These are phyloP conservation scores for Halichondria panicea DNA, from an alignment of 37 sponge, comb jelly and placozoan species.

Conservation along the genomic window DNA sequence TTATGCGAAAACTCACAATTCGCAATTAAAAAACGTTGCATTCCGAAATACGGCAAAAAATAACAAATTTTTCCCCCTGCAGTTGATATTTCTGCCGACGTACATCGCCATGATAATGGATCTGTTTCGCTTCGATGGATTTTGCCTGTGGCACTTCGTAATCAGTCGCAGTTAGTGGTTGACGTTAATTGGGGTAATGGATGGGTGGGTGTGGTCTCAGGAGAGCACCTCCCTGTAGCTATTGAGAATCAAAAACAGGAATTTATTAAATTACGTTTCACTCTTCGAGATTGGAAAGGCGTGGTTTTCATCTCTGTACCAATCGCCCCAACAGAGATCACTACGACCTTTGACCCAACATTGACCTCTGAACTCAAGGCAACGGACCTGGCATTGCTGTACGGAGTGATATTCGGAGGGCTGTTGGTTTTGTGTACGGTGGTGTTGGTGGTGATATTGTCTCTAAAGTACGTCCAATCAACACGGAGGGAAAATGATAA, in stretches of 20 bases:
- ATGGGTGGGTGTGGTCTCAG: background rate
- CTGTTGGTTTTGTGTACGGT: conserved; percentile 12
- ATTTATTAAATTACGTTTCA: conserved; percentile 1
- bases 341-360: background rate
- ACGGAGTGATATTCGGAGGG: conserved; percentile 26
- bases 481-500: conserved; percentile 43
- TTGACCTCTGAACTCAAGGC: background rate
- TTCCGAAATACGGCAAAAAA: too few species aligned
- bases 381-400: conserved; percentile 13
- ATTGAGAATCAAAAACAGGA: background rate
- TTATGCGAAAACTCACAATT: too few species aligned
- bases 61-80: background rate
- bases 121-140: conserved; percentile 3
- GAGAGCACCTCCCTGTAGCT: background rate
- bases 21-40: too few species aligned
- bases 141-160: background rate
- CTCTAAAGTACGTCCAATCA: conserved; percentile 52
- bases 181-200: background rate
- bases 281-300: conserved; percentile 5
- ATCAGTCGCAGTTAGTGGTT: background rate
- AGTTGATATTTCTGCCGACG: conserved; percentile 10
- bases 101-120: conserved; percentile 4
- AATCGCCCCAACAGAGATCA: background rate
- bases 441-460: conserved; percentile 22
- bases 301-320: background rate